A percentile compares a stretch with the other conserved stretches of the same genome.
phyloP scores from a whole-genome alignment of 2,888 invertebrate species.

The Agelastica alni region DNA sequence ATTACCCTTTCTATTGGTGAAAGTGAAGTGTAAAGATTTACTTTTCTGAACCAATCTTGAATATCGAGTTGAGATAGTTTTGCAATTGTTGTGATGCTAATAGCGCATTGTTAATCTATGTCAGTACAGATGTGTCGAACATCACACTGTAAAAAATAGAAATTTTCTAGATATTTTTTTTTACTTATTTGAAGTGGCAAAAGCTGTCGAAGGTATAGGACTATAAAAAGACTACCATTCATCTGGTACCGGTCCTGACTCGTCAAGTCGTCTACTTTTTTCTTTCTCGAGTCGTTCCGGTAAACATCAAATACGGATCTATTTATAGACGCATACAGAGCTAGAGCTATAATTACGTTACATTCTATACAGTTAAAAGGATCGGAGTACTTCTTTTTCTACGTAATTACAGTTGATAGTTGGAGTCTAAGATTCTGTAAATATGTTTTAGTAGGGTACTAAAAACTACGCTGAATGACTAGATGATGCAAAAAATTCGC shows the following conservation, averaged over 20 bases:
- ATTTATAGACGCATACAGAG: slow-evolving; percentile 35
- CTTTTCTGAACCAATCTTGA: too few relatives aligned
- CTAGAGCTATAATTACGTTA: slow-evolving; percentile 32
- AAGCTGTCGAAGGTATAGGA: too few relatives aligned
- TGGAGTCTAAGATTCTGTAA: slow-evolving; percentile 24
- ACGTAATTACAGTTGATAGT: slow-evolving; percentile 25
- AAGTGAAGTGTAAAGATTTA: too few relatives aligned
- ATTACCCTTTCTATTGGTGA: too few relatives aligned
- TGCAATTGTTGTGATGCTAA: too few relatives aligned
- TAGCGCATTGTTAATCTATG: too few relatives aligned
- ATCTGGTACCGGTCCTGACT: background rate
- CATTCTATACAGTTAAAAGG: slow-evolving; percentile 28
- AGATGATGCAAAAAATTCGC: background rate
- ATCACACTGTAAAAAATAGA: too few relatives aligned
- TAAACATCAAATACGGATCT: slow-evolving; percentile 34
- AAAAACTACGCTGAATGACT: slow-evolving; percentile 11
- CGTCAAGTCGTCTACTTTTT: background rate
- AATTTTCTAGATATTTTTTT: too few relatives aligned
- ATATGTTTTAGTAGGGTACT: slow-evolving; percentile 27
- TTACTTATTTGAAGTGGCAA: too few relatives aligned
- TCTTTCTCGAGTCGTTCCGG: slow-evolving; percentile 31
- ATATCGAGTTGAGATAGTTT: too few relatives aligned
- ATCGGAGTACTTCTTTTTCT: slow-evolving; percentile 23
- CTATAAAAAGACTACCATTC: too few relatives aligned
- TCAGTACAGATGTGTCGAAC: too few relatives aligned